phyloP scores from a whole-genome alignment of 2,797 vertebrate species.

The Tapirus indicus region DNA sequence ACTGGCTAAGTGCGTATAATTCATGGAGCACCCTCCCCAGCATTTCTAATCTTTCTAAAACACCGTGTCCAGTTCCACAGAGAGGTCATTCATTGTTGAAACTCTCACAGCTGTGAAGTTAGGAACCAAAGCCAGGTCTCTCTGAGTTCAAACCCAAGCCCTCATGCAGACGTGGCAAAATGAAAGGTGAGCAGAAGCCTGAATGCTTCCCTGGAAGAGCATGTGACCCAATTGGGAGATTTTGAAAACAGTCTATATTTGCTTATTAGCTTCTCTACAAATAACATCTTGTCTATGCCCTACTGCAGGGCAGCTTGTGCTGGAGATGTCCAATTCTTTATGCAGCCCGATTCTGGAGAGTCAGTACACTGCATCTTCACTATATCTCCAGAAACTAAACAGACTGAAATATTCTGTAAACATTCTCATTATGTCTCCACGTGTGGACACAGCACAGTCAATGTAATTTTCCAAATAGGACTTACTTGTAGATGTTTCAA shows the following conservation, averaged over 20 bases:
- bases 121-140: background rate
- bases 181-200: background rate
- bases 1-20: background rate
- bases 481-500: background rate
- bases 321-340: background rate
- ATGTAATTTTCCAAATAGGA: rapidly evolving
- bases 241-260: background rate
- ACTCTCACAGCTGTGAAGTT: background rate
- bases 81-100: background rate
- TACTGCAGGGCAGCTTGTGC: too few relatives aligned
- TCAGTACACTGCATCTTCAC: too few relatives aligned
- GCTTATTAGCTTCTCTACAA: background rate
- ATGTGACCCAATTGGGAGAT: rapidly evolving
- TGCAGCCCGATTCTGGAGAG: background rate
- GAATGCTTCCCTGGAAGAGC: background rate
- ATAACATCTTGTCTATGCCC: background rate
- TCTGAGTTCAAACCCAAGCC: background rate
- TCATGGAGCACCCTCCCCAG: background rate
- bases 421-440: background rate
- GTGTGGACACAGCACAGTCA: rapidly evolving
- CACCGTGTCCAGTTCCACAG: background rate
- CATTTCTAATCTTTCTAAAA: background rate
- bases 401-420: background rate
- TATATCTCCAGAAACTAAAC: background rate
- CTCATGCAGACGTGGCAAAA: background rate